Evolutionary conservation across 2,113 vertebrate species (phyloP).

Genomic region (Pongo pygmaeus): DNA sequence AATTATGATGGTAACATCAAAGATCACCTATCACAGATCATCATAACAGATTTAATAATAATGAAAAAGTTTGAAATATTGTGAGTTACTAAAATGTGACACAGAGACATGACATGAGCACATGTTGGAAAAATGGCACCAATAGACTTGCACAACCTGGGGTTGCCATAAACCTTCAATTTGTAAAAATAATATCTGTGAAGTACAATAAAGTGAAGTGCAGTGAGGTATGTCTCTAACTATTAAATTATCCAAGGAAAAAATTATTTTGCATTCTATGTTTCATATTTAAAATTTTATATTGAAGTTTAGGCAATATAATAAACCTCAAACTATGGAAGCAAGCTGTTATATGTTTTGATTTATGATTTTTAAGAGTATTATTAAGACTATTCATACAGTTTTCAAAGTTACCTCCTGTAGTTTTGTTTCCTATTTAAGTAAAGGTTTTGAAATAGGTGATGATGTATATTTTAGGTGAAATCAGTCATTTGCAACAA

Average conservation of each 20-base stretch:
- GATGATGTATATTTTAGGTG: not conserved
- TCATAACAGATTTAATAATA: not conserved
- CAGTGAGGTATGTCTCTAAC: not conserved
- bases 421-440: not conserved
- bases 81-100: not conserved
- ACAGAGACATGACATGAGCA: not conserved
- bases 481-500: not conserved
- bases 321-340: not conserved
- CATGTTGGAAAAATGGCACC: not conserved
- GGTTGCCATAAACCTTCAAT: not conserved
- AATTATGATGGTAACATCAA: not conserved
- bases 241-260: not conserved
- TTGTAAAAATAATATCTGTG: not conserved
- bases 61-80: not conserved
- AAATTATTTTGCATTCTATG: not conserved
- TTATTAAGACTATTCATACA: not conserved
- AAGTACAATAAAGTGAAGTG: not conserved
- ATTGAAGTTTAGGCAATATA: not conserved
- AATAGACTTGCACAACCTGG: not conserved
- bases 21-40: not conserved
- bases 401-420: not conserved
- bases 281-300: not conserved
- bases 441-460: not conserved
- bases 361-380: not conserved
- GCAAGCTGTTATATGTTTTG: not conserved